Base-by-base conservation (phyloP, 2,113 vertebrate genomes). In the Corapipo altera region DNA sequence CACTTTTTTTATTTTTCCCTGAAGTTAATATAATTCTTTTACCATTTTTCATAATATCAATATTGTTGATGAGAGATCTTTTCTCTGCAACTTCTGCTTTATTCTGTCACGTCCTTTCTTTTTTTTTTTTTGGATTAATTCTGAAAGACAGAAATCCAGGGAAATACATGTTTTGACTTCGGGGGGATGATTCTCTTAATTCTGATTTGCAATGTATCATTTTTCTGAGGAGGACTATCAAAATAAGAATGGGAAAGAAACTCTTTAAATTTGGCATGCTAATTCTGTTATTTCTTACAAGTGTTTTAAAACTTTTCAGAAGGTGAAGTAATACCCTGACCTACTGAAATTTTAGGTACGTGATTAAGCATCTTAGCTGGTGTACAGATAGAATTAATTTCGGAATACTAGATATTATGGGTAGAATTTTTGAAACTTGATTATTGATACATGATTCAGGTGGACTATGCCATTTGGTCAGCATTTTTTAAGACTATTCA, bases 391-490 rank as follows among this genome's bases (percentile, higher is more conserved):
- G 33, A 85, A 58, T 59, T 48, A 24, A 27, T 85, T 78, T n/a
- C 13, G 20, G 30, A 64, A n/a, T 57, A 11, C 22, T 46, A 30
- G 4, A 12, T n/a, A 33, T 77, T 43, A 24, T 32, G 73, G 6
- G 30, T 43, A 69, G 33, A 73, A 2, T 21, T 73, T 80, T 70
- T 65, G 27, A 54, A 65, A 17, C 3, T 11, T 51, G 33, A 5
- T 55, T 64, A 59, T 51, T 57, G 39, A 30, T 74, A 22, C 9
- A 18, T 1, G 2, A 52, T 66, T 80, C 18, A 24, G 4, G 19
- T n/a, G 10, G 11, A 27, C 17, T 57, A 26, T 4, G 6, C 0
- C 3, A 9, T 55, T 65, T 3, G 6, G 5, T 57, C 3, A 11
- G 22, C 5, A 12, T 35, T 39, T 61, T 52, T 85, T 30, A 55